Evolutionary conservation across 2,797 vertebrate species (phyloP), one percentile per base, ranked within the genome.

Genomic region (Hirundo rustica): DNA sequence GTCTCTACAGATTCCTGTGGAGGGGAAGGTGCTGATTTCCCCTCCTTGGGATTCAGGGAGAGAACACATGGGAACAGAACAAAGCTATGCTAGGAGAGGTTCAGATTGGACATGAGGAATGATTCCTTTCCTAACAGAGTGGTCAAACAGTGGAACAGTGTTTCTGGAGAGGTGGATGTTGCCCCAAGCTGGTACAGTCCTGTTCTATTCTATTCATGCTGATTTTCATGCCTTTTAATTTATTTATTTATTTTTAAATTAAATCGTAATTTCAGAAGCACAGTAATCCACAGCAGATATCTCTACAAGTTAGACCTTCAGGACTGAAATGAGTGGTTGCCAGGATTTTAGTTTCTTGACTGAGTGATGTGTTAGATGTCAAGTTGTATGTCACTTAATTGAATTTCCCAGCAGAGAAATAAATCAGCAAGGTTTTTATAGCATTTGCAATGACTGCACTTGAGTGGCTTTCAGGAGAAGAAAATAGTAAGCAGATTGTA

Each of bases 341-440:
- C 85, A 68, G 47, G 51, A 68, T 88, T 96, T 89, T 68, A 60
- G 38, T 96, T 95, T 85, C 75, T 92, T 93, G 80, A 15, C 76
- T 84, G 54, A 80, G n/a, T 92, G 51, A 95, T 77, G n/a, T 85
- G 22, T 54, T 86, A 53, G 75, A 88, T 94, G 79, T 79, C 73
- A 94, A 82, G 36, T 68, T 64, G 3, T 84, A 75, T 60, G 36
- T 60, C 92, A 25, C 83, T 93, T 92, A 66, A 93, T 88, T 73
- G 88, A 88, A 70, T 95, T 96, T 93, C 44, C 8, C 57, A 92
- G 76, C 16, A 85, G 64, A 92, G 44, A 81, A 75, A 94, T 93
- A 89, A 78, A 96, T 96, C 80, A 94, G 11, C 20, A 67, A 71
- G 22, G 16, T 68, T 96, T 93, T 96, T 79, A 83, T 19, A 74